phyloP scores from a whole-genome alignment of 1,140 invertebrate species.

The Sminthurides bifidus region DNA sequence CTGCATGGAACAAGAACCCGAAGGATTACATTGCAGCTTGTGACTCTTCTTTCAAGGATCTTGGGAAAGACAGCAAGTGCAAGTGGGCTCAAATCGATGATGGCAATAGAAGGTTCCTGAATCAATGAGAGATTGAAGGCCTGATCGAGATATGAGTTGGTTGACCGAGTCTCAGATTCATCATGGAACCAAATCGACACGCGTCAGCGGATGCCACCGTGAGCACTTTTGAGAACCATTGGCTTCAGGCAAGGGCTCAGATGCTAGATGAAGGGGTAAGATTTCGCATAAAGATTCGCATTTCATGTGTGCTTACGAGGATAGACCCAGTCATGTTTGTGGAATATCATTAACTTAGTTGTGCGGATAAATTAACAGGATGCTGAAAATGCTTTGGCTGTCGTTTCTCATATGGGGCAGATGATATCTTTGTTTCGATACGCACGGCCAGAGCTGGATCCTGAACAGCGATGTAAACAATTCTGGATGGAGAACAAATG shows the following conservation, averaged over 20 bases:
- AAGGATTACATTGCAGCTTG: too few relatives aligned
- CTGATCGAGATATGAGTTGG: too few relatives aligned
- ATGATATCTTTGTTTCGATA: conserved; percentile 25
- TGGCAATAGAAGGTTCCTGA: too few relatives aligned
- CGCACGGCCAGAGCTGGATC: conserved; percentile 9
- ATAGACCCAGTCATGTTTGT: not conserved
- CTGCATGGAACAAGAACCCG: too few relatives aligned
- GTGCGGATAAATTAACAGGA: conserved; percentile 11
- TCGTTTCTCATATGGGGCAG: conserved; percentile 26
- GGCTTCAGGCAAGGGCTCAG: conserved; percentile 20
- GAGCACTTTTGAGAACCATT: conserved; percentile 26
- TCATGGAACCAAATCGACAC: too few relatives aligned
- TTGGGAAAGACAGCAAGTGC: too few relatives aligned
- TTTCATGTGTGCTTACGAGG: not conserved
- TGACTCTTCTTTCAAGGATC: too few relatives aligned
- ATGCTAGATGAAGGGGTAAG: conserved; percentile 17
- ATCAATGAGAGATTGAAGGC: too few relatives aligned
- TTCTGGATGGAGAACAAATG: conserved; percentile 30
- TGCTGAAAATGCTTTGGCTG: conserved; percentile 18
- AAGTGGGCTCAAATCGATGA: too few relatives aligned
- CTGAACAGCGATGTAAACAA: conserved; percentile 16
- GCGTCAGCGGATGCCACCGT: conserved; percentile 22
- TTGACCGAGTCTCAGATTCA: too few relatives aligned
- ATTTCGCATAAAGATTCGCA: not conserved
- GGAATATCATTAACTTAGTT: not conserved